These are phyloP conservation scores for Sycobia sp. DNA, from an alignment of 1,140 invertebrate genomes.

Conservation along the genomic window DNA sequence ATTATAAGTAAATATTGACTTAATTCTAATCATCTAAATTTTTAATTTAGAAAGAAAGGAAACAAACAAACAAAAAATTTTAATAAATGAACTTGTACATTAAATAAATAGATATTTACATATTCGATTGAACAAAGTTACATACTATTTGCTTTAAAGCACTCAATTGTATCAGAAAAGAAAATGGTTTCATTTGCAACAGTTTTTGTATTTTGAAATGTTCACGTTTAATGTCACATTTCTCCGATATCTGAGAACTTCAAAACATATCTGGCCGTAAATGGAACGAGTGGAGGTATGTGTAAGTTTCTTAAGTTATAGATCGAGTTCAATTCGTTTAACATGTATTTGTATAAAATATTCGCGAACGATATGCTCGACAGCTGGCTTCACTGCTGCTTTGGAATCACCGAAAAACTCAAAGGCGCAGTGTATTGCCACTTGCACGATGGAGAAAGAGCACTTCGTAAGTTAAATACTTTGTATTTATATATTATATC, in stretches of 20 bases:
- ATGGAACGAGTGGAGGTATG: conserved; percentile 19
- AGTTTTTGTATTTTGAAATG: background rate
- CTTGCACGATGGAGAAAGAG: conserved; percentile 32
- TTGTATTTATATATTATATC: background rate
- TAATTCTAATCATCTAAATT: too few relatives aligned
- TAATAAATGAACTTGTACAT: too few relatives aligned
- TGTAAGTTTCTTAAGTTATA: too few relatives aligned
- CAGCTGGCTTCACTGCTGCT: conserved; percentile 19
- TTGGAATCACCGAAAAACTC: conserved; percentile 7
- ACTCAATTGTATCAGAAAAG: too few relatives aligned
- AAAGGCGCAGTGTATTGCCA: conserved; percentile 21
- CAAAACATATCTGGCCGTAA: conserved; percentile 19
- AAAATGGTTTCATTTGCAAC: too few relatives aligned
- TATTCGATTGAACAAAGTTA: background rate
- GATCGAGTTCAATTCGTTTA: too few relatives aligned
- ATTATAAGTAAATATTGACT: too few relatives aligned
- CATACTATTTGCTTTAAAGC: too few relatives aligned
- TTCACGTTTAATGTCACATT: background rate
- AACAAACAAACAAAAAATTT: too few relatives aligned
- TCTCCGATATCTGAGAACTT: conserved; percentile 28
- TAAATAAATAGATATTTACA: background rate
- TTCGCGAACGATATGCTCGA: background rate
- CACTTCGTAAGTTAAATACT: conserved; percentile 8
- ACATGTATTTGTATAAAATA: too few relatives aligned
- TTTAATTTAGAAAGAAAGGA: too few relatives aligned